These are phyloP conservation scores for Drosophila prosaltans DNA, from an alignment of 1,140 invertebrate species.

Conservation along the genomic window DNA sequence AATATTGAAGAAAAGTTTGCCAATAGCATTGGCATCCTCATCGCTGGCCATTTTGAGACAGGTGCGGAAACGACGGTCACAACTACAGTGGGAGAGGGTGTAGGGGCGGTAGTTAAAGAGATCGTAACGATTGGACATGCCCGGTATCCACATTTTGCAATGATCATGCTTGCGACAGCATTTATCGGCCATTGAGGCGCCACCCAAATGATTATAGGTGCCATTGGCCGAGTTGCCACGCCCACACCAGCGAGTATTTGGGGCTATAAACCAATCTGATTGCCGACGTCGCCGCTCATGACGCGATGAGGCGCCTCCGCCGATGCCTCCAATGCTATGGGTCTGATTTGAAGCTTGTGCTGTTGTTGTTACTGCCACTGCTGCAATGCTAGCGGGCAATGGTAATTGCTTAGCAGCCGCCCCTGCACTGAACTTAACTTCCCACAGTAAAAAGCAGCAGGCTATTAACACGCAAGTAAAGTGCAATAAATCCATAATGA, in stretches of 20 bases:
- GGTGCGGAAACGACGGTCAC: conserved; percentile 94
- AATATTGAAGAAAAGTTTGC: conserved; percentile 96
- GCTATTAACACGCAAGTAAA: conserved; percentile 37
- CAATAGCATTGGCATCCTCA: conserved; percentile 93
- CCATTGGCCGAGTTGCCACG: conserved; percentile 87
- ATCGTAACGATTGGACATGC: conserved; percentile 87
- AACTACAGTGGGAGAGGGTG: conserved; percentile 93
- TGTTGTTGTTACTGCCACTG: conserved; percentile 28
- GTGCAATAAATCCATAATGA: conserved; percentile 21
- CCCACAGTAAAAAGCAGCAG: conserved; percentile 11
- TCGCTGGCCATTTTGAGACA: conserved; percentile 94
- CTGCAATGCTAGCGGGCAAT: conserved; percentile 45
- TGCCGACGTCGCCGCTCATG: conserved; percentile 82
- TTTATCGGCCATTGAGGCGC: conserved; percentile 87
- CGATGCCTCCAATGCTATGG: conserved; percentile 10
- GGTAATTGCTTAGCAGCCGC: conserved; percentile 49
- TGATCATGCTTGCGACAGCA: conserved; percentile 93
- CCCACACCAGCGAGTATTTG: conserved; percentile 94
- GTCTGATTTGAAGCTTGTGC: conserved; percentile 26
- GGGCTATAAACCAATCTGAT: conserved; percentile 86
- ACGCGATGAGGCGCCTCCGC: conserved; percentile 24
- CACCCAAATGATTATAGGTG: conserved; percentile 88
- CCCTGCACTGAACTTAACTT: conserved; percentile 42
- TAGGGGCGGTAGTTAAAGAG: conserved; percentile 92
- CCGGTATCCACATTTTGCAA: conserved; percentile 88